These are phyloP conservation scores for Brachionus sp. DNA, from an alignment of 1,140 invertebrate species.

Conservation along the genomic window DNA sequence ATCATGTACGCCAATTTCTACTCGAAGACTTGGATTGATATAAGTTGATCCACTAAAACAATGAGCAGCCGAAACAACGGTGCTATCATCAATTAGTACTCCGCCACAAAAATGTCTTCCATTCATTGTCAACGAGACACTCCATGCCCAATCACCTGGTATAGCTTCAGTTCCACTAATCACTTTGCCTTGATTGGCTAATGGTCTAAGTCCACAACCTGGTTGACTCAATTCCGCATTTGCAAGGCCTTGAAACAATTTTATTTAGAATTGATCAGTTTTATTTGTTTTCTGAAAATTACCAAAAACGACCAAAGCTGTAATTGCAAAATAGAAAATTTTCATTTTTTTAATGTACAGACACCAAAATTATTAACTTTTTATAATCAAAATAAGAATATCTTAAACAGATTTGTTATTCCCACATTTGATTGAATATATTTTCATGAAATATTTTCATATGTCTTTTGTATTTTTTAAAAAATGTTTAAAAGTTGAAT, in stretches of 20 bases:
- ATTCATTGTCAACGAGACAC: conserved; percentile 21
- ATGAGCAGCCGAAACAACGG: conserved; percentile 31
- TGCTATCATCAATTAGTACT: conserved; percentile 8
- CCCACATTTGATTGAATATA: not conserved
- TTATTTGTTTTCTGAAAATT: not conserved
- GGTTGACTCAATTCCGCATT: not conserved
- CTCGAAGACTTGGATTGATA: not conserved
- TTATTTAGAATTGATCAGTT: not conserved
- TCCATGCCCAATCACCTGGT: conserved; percentile 41
- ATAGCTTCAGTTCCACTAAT: conserved; percentile 37
- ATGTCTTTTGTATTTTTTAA: not conserved
- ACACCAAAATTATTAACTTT: not conserved
- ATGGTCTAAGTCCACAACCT: conserved; percentile 7
- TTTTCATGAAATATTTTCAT: not conserved
- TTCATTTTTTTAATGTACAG: not conserved
- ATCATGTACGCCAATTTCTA: conserved; percentile 36
- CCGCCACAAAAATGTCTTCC: conserved; percentile 43
- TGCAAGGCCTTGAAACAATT: not conserved
- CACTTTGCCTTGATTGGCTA: not conserved
- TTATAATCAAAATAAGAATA: not conserved
- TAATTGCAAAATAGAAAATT: not conserved
- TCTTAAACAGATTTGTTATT: not conserved
- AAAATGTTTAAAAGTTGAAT: no score
- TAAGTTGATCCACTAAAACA: conserved; percentile 11
- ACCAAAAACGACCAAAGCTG: not conserved